Conservation (phyloP, 53 echinoderm and acorn worm species). For the Arbacia lixula region DNA sequence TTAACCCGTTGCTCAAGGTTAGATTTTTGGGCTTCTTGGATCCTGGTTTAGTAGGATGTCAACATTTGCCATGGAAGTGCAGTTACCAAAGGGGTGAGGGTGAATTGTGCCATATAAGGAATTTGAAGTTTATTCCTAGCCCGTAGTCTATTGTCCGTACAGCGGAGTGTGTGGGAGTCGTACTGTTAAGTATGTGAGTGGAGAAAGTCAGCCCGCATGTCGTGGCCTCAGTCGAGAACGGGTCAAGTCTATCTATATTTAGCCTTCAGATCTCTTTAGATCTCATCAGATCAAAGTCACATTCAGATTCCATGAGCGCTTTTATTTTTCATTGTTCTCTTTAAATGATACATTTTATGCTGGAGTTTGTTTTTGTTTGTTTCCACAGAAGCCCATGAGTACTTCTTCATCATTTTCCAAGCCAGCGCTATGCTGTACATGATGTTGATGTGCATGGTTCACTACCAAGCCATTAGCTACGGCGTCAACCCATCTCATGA, state of each 20-base stretch:
- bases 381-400: constrained; percentile 74
- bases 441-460: constrained; percentile 73
- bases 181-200: too few relatives aligned
- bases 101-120: too few relatives aligned
- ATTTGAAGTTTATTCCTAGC: too few relatives aligned
- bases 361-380: neutral
- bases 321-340: neutral
- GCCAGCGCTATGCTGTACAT: constrained; percentile 69
- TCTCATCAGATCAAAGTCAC: too few relatives aligned
- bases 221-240: neutral
- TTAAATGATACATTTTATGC: too few relatives aligned
- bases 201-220: neutral
- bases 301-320: neutral
- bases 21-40: too few relatives aligned
- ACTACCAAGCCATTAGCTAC: constrained; percentile 23
- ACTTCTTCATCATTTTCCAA: constrained; percentile 79
- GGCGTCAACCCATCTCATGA: constrained; percentile 3
- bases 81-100: too few relatives aligned
- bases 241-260: neutral
- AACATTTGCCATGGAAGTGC: too few relatives aligned
- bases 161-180: too few relatives aligned
- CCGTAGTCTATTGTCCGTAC: too few relatives aligned
- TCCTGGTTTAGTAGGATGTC: neutral
- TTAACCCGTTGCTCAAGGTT: too few relatives aligned
- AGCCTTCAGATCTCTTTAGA: neutral